Evolutionary conservation across 53 echinoderm and acorn worm species (phyloP).

Genomic region (Paracentrotus lividus): DNA sequence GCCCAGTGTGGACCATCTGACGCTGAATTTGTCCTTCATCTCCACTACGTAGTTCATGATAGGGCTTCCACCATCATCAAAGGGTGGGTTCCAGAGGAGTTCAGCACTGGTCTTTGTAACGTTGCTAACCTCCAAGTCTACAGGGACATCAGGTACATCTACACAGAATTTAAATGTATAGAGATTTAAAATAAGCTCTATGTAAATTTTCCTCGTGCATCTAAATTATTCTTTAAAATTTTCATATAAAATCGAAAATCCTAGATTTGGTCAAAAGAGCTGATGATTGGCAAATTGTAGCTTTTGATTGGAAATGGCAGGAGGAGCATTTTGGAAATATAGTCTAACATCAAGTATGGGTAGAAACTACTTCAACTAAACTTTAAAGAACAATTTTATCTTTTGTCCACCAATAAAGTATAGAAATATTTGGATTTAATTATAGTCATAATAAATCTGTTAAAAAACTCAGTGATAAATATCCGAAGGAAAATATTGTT

Average conservation of each 20-base stretch:
- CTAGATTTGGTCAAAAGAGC: too few species aligned
- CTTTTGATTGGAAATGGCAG: too few species aligned
- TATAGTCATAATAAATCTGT: not conserved
- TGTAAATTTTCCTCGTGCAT: not conserved
- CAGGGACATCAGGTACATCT: conserved; percentile 96
- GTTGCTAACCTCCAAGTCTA: conserved; percentile 78
- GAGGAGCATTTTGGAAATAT: too few species aligned
- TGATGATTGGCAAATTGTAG: too few species aligned
- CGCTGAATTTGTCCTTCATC: conserved; percentile 87
- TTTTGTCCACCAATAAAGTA: too few species aligned
- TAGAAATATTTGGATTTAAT: not conserved
- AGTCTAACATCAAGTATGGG: too few species aligned
- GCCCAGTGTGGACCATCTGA: conserved; percentile 81
- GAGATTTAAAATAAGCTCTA: not conserved
- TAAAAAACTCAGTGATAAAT: not conserved
- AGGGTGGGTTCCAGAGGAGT: conserved; percentile 86
- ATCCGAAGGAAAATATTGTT: not conserved
- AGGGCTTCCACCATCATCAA: conserved; percentile 93
- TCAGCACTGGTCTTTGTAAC: conserved; percentile 90
- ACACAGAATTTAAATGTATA: not conserved
- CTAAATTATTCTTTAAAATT: not conserved
- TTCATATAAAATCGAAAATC: too few species aligned
- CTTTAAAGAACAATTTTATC: too few species aligned
- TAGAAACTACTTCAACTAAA: too few species aligned
- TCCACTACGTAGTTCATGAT: conserved; percentile 97